Percentiles rank a stretch among this genome's conserved stretches.
These are phyloP conservation scores for Nephila pilipes DNA, from an alignment of 1,140 invertebrate species.

Conservation along the genomic window DNA sequence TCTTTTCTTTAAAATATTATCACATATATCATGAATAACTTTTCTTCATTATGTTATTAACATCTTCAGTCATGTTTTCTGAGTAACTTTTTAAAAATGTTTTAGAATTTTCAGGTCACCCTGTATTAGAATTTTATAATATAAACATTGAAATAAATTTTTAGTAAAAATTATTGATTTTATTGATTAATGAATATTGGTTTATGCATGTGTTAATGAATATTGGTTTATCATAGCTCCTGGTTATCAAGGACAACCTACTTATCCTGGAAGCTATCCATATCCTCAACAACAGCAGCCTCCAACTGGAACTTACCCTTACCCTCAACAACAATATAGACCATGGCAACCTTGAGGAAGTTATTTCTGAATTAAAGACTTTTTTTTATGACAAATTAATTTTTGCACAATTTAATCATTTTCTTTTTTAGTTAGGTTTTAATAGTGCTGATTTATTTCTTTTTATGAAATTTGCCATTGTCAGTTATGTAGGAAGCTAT, in stretches of 20 bases:
- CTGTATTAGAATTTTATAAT: too few relatives aligned
- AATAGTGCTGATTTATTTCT: background rate
- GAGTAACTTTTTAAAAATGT: too few relatives aligned
- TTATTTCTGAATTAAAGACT: background rate
- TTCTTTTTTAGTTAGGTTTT: background rate
- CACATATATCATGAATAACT: too few relatives aligned
- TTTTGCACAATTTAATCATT: constrained; percentile 49
- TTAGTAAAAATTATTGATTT: too few relatives aligned
- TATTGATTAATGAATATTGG: too few relatives aligned
- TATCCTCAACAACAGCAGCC: constrained; percentile 48
- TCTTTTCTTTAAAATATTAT: too few relatives aligned
- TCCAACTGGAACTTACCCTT: constrained; percentile 53
- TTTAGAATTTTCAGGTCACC: too few relatives aligned
- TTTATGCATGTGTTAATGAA: background rate
- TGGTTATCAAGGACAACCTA: constrained; percentile 69
- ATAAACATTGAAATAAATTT: too few relatives aligned
- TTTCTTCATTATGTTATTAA: too few relatives aligned
- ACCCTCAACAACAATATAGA: constrained; percentile 66
- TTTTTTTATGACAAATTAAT: background rate
- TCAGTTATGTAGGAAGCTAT: constrained; percentile 3
- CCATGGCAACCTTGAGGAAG: constrained; percentile 50
- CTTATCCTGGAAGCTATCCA: constrained; percentile 18
- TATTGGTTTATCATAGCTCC: constrained; percentile 41
- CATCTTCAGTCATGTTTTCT: too few relatives aligned
- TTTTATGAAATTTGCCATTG: background rate